A percentile compares a stretch with the other conserved stretches of the same genome.
These are phyloP conservation scores for Seira ritae DNA, from an alignment of 2,888 invertebrate genomes.

Conservation along the genomic window DNA sequence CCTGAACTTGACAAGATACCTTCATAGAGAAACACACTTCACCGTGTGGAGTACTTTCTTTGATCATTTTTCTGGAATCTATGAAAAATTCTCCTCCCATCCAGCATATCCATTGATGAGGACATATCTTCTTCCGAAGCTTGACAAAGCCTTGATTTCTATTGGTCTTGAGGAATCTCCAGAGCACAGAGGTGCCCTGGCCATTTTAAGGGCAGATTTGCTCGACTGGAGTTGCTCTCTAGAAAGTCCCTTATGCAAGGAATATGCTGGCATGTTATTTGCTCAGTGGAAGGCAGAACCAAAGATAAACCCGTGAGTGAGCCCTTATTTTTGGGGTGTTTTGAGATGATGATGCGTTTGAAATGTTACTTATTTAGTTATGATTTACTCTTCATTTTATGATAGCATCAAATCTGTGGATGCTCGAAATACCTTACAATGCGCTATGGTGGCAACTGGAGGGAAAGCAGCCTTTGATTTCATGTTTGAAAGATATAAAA, in stretches of 20 bases:
- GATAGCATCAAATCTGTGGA: constrained; percentile 46
- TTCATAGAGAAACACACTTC: constrained; percentile 55
- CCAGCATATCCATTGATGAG: constrained; percentile 22
- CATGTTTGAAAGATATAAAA: constrained; percentile 38
- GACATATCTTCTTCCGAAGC: constrained; percentile 36
- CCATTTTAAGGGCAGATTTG: constrained; percentile 47
- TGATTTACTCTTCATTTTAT: no score
- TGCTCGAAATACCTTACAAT: constrained; percentile 42
- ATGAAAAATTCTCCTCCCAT: constrained; percentile 32
- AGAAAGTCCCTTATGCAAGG: constrained; percentile 26
- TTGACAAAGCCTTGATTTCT: constrained; percentile 35
- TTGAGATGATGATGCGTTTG: no score
- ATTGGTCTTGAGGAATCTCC: constrained; percentile 43
- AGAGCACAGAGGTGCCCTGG: constrained; percentile 29
- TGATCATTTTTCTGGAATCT: constrained; percentile 27
- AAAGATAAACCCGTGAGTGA: constrained; percentile 40
- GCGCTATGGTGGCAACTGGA: constrained; percentile 56
- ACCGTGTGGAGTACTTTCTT: constrained; percentile 65
- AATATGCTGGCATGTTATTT: constrained; percentile 43
- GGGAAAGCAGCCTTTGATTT: constrained; percentile 43
- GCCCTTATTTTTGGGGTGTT: no score
- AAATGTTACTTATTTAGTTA: no score
- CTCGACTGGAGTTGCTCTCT: constrained; percentile 62
- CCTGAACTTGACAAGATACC: constrained; percentile 50
- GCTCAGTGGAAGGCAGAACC: constrained; percentile 34